phyloP scores from a whole-genome alignment of 2,888 invertebrate genomes.

The Drosophila nigricruria region DNA sequence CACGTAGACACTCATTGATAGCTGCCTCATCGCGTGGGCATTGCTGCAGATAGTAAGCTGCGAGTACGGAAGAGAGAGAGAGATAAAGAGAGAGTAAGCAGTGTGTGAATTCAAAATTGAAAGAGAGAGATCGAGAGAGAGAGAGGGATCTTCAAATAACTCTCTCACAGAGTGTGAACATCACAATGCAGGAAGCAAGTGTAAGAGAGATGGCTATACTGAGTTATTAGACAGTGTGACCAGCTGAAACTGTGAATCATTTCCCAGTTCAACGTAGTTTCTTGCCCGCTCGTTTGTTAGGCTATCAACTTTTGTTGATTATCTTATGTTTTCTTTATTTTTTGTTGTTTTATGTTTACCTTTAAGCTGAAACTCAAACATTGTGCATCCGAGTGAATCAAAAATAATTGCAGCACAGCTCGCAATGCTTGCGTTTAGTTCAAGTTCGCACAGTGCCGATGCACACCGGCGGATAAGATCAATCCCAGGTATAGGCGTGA shows the following conservation, averaged over 20 bases:
- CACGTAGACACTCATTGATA: slow-evolving; percentile 90
- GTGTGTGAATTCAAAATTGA: background rate
- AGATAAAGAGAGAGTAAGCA: background rate
- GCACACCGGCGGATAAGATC: slow-evolving; percentile 18
- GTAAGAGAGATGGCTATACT: background rate
- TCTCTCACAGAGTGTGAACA: background rate
- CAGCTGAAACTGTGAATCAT: background rate
- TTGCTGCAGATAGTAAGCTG: slow-evolving; percentile 91
- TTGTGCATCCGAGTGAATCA: slow-evolving; percentile 53
- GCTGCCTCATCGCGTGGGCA: slow-evolving; percentile 90
- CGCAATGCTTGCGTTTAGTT: slow-evolving; percentile 37
- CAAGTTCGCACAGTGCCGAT: slow-evolving; percentile 44
- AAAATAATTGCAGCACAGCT: slow-evolving; percentile 46
- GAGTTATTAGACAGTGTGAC: slow-evolving; percentile 1
- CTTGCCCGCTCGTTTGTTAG: slow-evolving; percentile 17
- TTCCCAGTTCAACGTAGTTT: slow-evolving; percentile 49
- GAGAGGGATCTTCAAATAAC: background rate
- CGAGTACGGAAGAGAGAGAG: slow-evolving; percentile 1
- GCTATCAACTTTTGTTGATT: slow-evolving; percentile 28
- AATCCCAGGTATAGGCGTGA: slow-evolving; percentile 17
- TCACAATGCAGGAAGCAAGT: background rate
- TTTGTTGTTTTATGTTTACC: slow-evolving; percentile 4
- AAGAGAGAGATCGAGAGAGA: background rate
- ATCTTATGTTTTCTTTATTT: slow-evolving; percentile 14
- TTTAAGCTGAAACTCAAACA: slow-evolving; percentile 29